phyloP scores from a whole-genome alignment of 1,140 invertebrate species.

The Drosophila pseudoobscura region DNA sequence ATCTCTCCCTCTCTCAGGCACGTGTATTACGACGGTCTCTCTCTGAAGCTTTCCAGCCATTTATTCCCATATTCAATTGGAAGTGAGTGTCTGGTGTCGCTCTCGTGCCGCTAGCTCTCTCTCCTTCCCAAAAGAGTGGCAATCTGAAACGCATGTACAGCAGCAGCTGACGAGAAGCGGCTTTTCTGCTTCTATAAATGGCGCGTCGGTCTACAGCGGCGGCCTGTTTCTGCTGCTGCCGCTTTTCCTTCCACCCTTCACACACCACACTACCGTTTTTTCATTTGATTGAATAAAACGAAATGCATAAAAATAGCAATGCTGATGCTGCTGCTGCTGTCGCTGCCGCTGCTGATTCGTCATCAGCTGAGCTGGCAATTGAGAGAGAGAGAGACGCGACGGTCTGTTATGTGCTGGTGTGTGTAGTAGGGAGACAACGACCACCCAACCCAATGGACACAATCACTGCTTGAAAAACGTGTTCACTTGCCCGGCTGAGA shows the following conservation, averaged over 20 bases:
- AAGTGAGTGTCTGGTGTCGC: slow-evolving; percentile 26
- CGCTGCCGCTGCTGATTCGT: slow-evolving; percentile 53
- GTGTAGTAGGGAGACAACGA: slow-evolving; percentile 13
- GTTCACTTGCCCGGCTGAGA: background rate
- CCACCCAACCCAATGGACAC: slow-evolving; percentile 17
- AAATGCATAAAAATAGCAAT: slow-evolving; percentile 80
- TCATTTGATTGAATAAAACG: slow-evolving; percentile 69
- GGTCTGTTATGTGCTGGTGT: slow-evolving; percentile 21
- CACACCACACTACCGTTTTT: slow-evolving; percentile 52
- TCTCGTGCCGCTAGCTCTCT: slow-evolving; percentile 17
- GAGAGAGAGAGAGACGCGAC: slow-evolving; percentile 11
- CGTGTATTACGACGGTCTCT: slow-evolving; percentile 35
- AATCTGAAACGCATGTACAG: slow-evolving; percentile 6
- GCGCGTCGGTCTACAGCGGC: slow-evolving; percentile 45
- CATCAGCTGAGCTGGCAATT: slow-evolving; percentile 75
- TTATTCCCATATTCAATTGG: slow-evolving; percentile 48
- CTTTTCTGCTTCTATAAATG: slow-evolving; percentile 67
- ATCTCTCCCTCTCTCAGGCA: slow-evolving; percentile 49
- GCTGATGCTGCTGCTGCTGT: slow-evolving; percentile 30
- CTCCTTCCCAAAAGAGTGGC: slow-evolving; percentile 4
- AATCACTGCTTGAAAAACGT: background rate
- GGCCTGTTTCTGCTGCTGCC: slow-evolving; percentile 28
- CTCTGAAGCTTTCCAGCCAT: slow-evolving; percentile 67
- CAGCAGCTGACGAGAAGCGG: slow-evolving; percentile 56
- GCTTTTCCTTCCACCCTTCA: slow-evolving; percentile 12